Conservation (phyloP, 92 coral and sea anemone genomes). For the Isaurus tuberculatus region DNA sequence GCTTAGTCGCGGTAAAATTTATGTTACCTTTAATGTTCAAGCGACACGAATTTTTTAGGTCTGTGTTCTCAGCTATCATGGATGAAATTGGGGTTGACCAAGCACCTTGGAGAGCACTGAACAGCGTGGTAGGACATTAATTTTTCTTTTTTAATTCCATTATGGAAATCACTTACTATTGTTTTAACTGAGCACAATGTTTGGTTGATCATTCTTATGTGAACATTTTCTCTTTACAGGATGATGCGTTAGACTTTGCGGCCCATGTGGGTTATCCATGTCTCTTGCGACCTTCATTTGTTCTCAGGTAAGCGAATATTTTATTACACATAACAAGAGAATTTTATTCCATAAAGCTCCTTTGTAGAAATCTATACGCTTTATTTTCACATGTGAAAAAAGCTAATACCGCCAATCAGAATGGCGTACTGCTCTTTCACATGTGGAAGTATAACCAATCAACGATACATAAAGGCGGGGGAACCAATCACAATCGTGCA, state of each 20-base stretch:
- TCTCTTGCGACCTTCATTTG: conserved; percentile 94
- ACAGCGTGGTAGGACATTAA: conserved; percentile 74
- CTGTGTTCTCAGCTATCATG: conserved; percentile 92
- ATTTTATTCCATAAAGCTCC: too few relatives aligned
- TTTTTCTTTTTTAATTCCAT: not conserved
- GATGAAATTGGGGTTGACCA: conserved; percentile 94
- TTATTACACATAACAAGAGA: too few relatives aligned
- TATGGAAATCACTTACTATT: not conserved
- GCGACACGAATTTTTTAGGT: conserved; percentile 49
- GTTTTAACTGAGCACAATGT: not conserved
- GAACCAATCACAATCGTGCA: too few relatives aligned
- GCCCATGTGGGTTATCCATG: conserved; percentile 97
- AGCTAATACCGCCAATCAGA: too few relatives aligned
- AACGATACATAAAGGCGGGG: too few relatives aligned
- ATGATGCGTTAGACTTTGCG: conserved; percentile 97
- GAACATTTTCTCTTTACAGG: conserved; percentile 52
- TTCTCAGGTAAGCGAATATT: conserved; percentile 75
- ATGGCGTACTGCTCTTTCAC: too few relatives aligned
- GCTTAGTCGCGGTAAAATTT: not conserved
- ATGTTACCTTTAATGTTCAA: not conserved
- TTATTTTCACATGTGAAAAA: too few relatives aligned
- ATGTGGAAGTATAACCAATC: too few relatives aligned
- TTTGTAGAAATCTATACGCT: too few relatives aligned
- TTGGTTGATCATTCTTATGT: not conserved
- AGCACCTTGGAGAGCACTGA: conserved; percentile 96